Percentiles rank a stretch among this genome's conserved stretches.
These are phyloP conservation scores for Lissonota sp. DNA, from an alignment of 2,888 invertebrate species.

Conservation along the genomic window DNA sequence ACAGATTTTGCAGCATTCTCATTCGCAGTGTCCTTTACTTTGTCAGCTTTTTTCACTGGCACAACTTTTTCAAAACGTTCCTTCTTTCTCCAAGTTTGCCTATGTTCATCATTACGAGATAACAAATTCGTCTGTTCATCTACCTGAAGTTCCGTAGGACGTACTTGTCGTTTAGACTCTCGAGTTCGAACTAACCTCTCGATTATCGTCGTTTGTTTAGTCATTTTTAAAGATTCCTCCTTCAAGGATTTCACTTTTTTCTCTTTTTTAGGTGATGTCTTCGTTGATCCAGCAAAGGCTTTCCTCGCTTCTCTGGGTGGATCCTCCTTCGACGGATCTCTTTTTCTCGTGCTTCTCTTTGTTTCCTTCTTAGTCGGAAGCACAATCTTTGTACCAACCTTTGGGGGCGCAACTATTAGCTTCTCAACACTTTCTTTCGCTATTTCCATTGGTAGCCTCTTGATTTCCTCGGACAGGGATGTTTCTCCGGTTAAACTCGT, in stretches of 20 bases:
- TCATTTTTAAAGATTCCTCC: conserved; percentile 37
- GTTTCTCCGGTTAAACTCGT: conserved; percentile 32
- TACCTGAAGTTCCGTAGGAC: conserved; percentile 14
- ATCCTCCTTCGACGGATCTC: conserved; percentile 24
- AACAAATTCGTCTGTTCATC: conserved; percentile 26
- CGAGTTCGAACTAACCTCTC: conserved; percentile 19
- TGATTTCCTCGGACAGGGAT: conserved; percentile 26
- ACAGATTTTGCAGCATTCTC: conserved; percentile 32
- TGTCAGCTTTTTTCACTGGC: conserved; percentile 11
- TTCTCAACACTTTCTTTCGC: background rate
- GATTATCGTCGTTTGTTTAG: conserved; percentile 21
- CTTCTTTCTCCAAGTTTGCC: conserved; percentile 34
- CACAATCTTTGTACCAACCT: conserved; percentile 16
- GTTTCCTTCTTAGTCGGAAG: background rate
- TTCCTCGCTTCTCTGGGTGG: conserved; percentile 17
- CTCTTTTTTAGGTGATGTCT: conserved; percentile 40
- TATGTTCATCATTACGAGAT: conserved; percentile 23
- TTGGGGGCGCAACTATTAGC: background rate
- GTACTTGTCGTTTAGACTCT: conserved; percentile 27
- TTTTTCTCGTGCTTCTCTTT: conserved; percentile 32
- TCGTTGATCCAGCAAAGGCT: background rate
- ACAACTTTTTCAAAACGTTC: conserved; percentile 32
- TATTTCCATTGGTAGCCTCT: conserved; percentile 26
- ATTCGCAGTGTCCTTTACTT: conserved; percentile 25
- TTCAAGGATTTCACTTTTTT: conserved; percentile 26